Base-by-base conservation (phyloP, 2,888 invertebrate species). In the Rosalia funebris region DNA sequence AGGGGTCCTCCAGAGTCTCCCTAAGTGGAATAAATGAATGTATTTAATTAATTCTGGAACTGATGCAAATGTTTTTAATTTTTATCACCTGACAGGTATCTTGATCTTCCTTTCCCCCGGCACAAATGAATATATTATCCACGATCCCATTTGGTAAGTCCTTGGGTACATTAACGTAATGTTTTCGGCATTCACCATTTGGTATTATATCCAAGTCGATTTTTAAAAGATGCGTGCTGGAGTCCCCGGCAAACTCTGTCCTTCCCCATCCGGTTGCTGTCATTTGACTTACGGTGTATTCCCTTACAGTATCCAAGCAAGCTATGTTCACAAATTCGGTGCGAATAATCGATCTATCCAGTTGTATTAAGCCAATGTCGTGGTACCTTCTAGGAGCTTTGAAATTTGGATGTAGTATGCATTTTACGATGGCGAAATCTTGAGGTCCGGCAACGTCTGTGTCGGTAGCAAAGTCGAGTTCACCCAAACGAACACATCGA, bases 221-320 rank as follows among this genome's bases (percentile, higher is more conserved):
- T 7, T 25, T 25, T 7, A 25, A 25, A 25, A 25, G 34, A n/a
- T 34, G 3, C 9, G 67, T 68, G 31, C 75, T 74, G 3, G 58
- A 36, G 16, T 62, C 50, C 10, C 59, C 62, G 32, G 37, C 9
- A 54, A 68, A 71, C n/a, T 68, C 66, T 3, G 68, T 58, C 1
- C 57, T 62, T 1, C 83, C 83, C 83, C 83, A 83, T 31, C 83
- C 83, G 4, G 80, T 79, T 0, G 81, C 82, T 1, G 79, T 70
- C 1, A 77, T 77, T 17, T 70, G 70, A 0, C 10, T 32, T 3
- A 39, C 34, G 0, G 65, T 48, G 5, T 31, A 10, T 16, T 17
- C 17, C n/a, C 15, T 32, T 36, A 34, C 14, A n/a, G 47, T 45
- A n/a, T 58, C 63, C 11, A 84, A 70, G 71, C 83, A 84, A 3